Evolutionary conservation across 2,888 invertebrate species (phyloP).

Genomic region (Cistogaster globosa): DNA sequence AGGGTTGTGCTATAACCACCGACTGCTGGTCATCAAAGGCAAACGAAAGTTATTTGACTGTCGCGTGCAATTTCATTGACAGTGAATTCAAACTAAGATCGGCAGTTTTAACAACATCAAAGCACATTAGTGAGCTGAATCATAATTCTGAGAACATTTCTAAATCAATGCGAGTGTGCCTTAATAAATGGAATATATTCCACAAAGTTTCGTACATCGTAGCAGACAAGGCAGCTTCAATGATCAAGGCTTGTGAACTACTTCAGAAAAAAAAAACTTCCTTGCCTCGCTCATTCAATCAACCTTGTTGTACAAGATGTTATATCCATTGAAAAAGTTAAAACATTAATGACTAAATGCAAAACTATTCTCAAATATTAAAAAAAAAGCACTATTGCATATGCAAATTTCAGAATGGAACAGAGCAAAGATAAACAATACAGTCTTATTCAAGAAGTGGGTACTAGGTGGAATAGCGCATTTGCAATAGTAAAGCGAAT

Average conservation of each 20-base stretch:
- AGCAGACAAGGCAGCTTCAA: constrained; percentile 57
- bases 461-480: too few species aligned
- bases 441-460: too few species aligned
- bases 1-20: constrained; percentile 47
- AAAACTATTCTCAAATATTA: too few species aligned
- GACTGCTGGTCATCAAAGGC: too few species aligned
- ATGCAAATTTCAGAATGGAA: constrained; percentile 40
- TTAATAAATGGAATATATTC: constrained; percentile 35
- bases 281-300: constrained; percentile 53
- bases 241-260: constrained; percentile 62
- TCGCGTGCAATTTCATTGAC: too few species aligned
- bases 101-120: too few species aligned
- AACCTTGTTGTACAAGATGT: constrained; percentile 50
- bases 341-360: constrained; percentile 40
- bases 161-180: constrained; percentile 31
- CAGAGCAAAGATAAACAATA: constrained; percentile 45
- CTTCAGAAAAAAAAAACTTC: constrained; percentile 38
- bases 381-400: too few species aligned
- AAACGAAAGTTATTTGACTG: too few species aligned
- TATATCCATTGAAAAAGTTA: constrained; percentile 30
- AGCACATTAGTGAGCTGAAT: constrained; percentile 21
- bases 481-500: too few species aligned
- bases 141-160: constrained; percentile 62
- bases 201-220: constrained; percentile 34
- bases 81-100: too few species aligned